Conservation (phyloP, 1,140 invertebrate species). For the Aphaenogaster ashmeadi region DNA sequence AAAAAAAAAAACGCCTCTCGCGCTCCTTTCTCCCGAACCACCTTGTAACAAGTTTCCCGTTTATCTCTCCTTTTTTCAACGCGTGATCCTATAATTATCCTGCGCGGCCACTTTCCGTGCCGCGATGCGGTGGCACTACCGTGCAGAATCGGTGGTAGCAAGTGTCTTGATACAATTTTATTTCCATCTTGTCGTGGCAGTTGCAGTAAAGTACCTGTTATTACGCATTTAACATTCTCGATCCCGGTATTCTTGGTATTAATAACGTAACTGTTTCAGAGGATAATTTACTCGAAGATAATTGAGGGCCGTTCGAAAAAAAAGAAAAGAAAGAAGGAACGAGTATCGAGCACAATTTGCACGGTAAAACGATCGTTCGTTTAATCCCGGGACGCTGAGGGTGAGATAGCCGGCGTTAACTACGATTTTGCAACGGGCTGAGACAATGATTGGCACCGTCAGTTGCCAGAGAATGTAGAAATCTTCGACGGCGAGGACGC, state of each 20-base stretch:
- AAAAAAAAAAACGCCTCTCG: background rate
- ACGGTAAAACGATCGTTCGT: slow-evolving; percentile 11
- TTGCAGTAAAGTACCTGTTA: slow-evolving; percentile 37
- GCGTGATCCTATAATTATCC: slow-evolving; percentile 53
- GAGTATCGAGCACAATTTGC: background rate
- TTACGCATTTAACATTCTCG: background rate
- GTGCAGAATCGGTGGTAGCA: slow-evolving; percentile 40
- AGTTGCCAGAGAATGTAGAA: background rate
- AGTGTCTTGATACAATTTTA: slow-evolving; percentile 56
- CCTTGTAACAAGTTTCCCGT: slow-evolving; percentile 32
- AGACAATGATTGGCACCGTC: background rate
- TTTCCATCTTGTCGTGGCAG: slow-evolving; percentile 61
- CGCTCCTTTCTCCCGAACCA: slow-evolving; percentile 6
- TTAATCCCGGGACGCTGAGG: background rate
- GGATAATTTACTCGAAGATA: slow-evolving; percentile 9
- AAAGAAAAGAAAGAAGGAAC: slow-evolving; percentile 7
- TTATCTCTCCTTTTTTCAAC: background rate
- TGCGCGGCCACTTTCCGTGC: slow-evolving; percentile 53
- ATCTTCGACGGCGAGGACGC: background rate
- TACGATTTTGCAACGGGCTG: background rate
- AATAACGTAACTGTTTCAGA: slow-evolving; percentile 42
- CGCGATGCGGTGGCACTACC: slow-evolving; percentile 63
- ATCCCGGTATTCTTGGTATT: slow-evolving; percentile 31
- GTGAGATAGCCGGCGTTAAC: background rate
- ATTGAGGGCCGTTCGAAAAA: slow-evolving; percentile 2